Percentiles rank a stretch among this genome's conserved stretches.
These are phyloP conservation scores for Drosophila kurseongensis DNA, from an alignment of 1,140 invertebrate species.

Conservation along the genomic window DNA sequence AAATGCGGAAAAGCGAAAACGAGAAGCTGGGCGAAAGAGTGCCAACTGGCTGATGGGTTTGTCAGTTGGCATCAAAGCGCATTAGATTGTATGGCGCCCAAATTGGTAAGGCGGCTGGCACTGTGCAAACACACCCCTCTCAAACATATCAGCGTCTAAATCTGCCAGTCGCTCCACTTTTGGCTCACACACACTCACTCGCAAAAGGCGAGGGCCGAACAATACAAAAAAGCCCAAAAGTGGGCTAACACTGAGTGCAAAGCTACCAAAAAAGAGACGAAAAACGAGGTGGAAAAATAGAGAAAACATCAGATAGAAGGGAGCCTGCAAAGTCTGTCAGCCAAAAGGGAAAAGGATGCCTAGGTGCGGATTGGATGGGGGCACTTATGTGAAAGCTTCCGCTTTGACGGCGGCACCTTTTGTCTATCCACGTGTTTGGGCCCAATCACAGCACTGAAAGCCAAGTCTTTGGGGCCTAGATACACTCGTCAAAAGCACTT, in stretches of 20 bases:
- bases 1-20: not conserved
- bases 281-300: slow-evolving; percentile 33
- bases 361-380: slow-evolving; percentile 1
- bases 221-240: slow-evolving; percentile 69
- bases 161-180: slow-evolving; percentile 73
- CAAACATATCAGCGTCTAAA: slow-evolving; percentile 68
- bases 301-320: slow-evolving; percentile 3
- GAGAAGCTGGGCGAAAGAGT: slow-evolving; percentile 34
- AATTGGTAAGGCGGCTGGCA: slow-evolving; percentile 74
- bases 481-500: not conserved
- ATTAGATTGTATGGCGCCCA: slow-evolving; percentile 72
- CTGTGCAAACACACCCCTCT: slow-evolving; percentile 61
- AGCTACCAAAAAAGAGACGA: slow-evolving; percentile 40
- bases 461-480: slow-evolving; percentile 22
- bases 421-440: slow-evolving; percentile 65
- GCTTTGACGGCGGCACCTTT: slow-evolving; percentile 77
- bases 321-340: slow-evolving; percentile 68
- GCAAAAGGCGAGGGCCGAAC: slow-evolving; percentile 52
- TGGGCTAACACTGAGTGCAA: slow-evolving; percentile 73
- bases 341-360: not conserved
- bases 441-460: slow-evolving; percentile 63
- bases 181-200: slow-evolving; percentile 31
- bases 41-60: slow-evolving; percentile 45
- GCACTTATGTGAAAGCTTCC: slow-evolving; percentile 60
- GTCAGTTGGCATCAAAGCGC: slow-evolving; percentile 71